Evolutionary conservation across 2,113 vertebrate genomes (phyloP), one percentile per base, ranked within the genome.

Genomic region (Sceloporus undulatus): DNA sequence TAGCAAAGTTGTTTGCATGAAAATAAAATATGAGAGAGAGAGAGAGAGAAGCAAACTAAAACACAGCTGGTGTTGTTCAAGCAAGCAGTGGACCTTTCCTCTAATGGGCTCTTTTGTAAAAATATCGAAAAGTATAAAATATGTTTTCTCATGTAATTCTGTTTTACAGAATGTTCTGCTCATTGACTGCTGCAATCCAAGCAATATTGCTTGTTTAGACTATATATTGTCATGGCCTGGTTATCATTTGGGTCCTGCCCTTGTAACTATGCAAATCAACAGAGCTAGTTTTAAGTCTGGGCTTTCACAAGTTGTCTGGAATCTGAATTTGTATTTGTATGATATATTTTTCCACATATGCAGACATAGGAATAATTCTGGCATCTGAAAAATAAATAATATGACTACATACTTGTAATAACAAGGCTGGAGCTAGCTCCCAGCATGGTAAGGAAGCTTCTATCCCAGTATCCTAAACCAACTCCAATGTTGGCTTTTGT

Each of bases 41-140:
- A 6, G 82, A 89, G 25, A 76, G 84, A 16, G 80, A 48, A 80
- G 48, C 48, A 79, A 84, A 85, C 59, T 65, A 1, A 13, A 56
- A 78, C 77, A 8, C n/a, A 82, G 48, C 5, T 91, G 3, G 74
- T 56, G 56, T 62, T 66, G 0, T 11, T 0, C 10, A 91, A 92
- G 62, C 48, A 86, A 79, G 65, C 40, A 56, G 40, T 79, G 48
- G 85, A 71, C 75, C 68, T 79, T 86, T 70, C 19, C 66, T 86
- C n/a, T 78, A 78, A 68, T 78, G 66, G 42, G 21, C 40, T 77
- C 1, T 25, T 85, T 48, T 48, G 9, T 25, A n/a, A 68, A 85
- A 65, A 85, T 52, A 77, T 23, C 74, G 78, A 77, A 52, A 86
- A 86, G 40, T 68, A 14, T 86, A 16, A 85, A 78, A 66, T 85